Base-by-base conservation (phyloP, 23 tunicate species). In the Styela clava region DNA sequence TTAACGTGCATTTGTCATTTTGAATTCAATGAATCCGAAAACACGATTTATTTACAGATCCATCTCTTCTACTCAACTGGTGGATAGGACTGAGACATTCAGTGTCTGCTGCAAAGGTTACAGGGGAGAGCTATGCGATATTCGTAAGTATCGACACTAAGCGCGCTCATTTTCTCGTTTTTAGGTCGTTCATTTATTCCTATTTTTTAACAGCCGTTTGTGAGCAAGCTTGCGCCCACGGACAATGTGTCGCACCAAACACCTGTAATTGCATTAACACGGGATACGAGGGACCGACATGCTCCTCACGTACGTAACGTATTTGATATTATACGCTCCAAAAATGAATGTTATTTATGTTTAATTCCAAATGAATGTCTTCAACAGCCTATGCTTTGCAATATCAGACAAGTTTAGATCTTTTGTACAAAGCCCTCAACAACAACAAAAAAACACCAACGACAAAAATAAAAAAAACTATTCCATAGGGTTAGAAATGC, bases 61-160 rank as follows among this genome's bases (percentile, higher is more conserved):
- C 0, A 51, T 71, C 3, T 24, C 30, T 9, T 71, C 33, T 56
- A 35, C 85, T 24, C 72, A 64, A 33, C n/a, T 83, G 33, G 83
- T 86, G 44, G 61, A 68, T 52, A 78, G 69, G 73, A 23, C 74
- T 32, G 85, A 33, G n/a, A 51, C 85, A 27, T 24, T 52, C 12
- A 74, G 73, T 33, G 74, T 74, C 33, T 93, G 98, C 52, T 93
- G 98, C 87, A 64, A 84, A 3, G 98, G 98, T 19, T 93, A 76
- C 74, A 81, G 68, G 22, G 98, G 98, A 5, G 82, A 88, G n/a
- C 27, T 35, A 2, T 93, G 98, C 71, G 78, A 69, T 19, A 82
- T 69, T n/a, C 83, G 92, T 87, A 68, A 9, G 35, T 24, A n/a
- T 34, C 16, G 21, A 52, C n/a, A n/a, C n/a, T n/a, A n/a, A n/a